phyloP scores from a whole-genome alignment of 2,113 vertebrate genomes.

The Nibea albiflora region DNA sequence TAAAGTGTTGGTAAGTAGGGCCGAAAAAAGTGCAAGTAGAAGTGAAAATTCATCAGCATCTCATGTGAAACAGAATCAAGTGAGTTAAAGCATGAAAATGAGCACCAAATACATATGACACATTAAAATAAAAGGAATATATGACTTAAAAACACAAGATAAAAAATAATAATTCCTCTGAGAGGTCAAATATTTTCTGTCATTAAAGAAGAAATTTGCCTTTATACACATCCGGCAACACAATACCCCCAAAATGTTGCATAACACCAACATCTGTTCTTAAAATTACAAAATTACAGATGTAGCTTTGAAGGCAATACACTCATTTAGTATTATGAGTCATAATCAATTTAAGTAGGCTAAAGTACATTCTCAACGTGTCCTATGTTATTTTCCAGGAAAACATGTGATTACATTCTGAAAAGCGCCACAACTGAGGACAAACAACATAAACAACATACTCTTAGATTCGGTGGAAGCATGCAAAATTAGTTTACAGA shows the following conservation, averaged over 20 bases:
- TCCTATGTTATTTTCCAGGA: background rate
- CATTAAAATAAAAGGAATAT: background rate
- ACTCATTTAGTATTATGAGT: background rate
- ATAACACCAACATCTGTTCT: background rate
- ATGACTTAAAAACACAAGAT: background rate
- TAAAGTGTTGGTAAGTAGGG: background rate
- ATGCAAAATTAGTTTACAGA: background rate
- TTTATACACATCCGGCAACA: background rate
- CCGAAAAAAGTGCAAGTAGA: background rate
- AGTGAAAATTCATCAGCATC: background rate
- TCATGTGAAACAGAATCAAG: background rate
- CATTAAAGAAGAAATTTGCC: background rate
- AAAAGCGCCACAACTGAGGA: background rate
- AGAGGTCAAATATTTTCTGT: background rate
- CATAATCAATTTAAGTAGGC: background rate
- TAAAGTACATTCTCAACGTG: background rate
- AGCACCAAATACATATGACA: background rate
- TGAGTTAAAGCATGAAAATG: background rate
- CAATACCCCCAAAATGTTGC: background rate
- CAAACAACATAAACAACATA: background rate
- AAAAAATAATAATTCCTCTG: background rate
- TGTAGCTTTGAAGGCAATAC: background rate
- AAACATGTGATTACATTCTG: background rate
- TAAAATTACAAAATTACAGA: slow-evolving; percentile 15
- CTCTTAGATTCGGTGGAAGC: background rate